phyloP scores from a whole-genome alignment of 2,888 invertebrate genomes.

The Nephrotoma appendiculata region DNA sequence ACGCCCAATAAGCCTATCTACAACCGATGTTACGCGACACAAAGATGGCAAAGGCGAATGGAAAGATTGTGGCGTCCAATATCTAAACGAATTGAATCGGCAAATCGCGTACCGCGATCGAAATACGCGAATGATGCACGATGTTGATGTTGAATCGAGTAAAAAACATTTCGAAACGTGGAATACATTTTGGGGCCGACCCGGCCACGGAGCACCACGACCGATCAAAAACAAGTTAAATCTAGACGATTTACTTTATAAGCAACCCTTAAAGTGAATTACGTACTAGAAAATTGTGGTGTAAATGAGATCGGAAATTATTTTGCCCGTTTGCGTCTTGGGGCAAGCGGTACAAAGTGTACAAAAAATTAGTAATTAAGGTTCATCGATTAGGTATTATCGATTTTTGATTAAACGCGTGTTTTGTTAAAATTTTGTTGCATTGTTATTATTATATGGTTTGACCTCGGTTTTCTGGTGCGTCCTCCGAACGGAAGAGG shows the following conservation, averaged over 20 bases:
- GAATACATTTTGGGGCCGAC: constrained; percentile 65
- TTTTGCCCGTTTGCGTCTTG: background rate
- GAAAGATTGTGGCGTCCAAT: constrained; percentile 30
- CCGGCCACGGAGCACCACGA: constrained; percentile 41
- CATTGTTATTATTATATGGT: background rate
- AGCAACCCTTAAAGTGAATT: constrained; percentile 21
- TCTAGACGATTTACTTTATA: constrained; percentile 33
- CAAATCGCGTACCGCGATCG: constrained; percentile 38
- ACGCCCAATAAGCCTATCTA: constrained; percentile 38
- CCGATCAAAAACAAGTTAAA: constrained; percentile 27
- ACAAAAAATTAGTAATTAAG: background rate
- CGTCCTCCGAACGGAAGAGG: background rate
- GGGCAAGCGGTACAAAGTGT: background rate
- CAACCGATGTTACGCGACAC: constrained; percentile 35
- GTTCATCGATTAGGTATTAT: background rate
- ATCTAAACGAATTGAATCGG: constrained; percentile 36
- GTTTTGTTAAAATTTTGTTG: background rate
- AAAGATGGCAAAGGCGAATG: constrained; percentile 13
- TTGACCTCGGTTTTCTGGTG: background rate
- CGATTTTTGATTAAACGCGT: background rate
- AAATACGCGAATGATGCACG: constrained; percentile 24
- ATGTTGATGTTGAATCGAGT: constrained; percentile 46
- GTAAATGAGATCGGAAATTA: background rate
- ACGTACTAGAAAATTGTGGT: constrained; percentile 6
- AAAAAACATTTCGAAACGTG: constrained; percentile 60